phyloP scores from a whole-genome alignment of 2,888 invertebrate species.

The Ecliptopera silaceata region DNA sequence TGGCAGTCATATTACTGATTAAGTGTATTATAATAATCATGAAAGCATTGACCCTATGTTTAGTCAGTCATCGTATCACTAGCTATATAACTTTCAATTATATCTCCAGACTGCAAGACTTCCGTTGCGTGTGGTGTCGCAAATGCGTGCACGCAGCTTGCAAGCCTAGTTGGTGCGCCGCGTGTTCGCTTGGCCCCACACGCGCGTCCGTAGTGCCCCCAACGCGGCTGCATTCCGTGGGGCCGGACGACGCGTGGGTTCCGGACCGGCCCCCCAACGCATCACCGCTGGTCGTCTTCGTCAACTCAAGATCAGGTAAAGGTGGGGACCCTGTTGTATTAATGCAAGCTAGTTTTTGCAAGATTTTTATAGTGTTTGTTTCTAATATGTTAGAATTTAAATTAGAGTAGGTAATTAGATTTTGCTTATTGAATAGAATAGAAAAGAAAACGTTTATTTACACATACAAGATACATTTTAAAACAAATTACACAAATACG shows the following conservation, averaged over 20 bases:
- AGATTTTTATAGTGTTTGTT: background rate
- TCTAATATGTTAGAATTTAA: too few relatives aligned
- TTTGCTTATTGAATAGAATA: too few relatives aligned
- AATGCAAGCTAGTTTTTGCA: background rate
- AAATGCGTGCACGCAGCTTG: conserved; percentile 96
- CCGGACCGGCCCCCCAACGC: conserved; percentile 91
- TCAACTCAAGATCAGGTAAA: conserved; percentile 95
- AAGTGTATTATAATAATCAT: too few relatives aligned
- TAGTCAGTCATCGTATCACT: too few relatives aligned
- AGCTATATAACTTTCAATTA: too few relatives aligned
- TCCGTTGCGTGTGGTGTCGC: conserved; percentile 98
- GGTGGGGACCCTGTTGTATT: background rate
- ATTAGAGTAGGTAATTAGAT: too few relatives aligned
- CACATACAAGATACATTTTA: too few relatives aligned
- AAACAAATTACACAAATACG: too few relatives aligned
- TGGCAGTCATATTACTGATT: too few relatives aligned
- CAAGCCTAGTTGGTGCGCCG: conserved; percentile 88
- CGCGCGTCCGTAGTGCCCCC: conserved; percentile 97
- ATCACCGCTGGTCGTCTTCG: conserved; percentile 97
- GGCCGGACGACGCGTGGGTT: conserved; percentile 95
- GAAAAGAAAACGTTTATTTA: too few relatives aligned
- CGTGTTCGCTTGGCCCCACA: conserved; percentile 94
- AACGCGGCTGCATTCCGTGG: conserved; percentile 94
- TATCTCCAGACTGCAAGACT: conserved; percentile 91
- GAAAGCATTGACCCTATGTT: too few relatives aligned